Conservation (phyloP, 2,888 invertebrate species). For the Diogma glabrata region DNA sequence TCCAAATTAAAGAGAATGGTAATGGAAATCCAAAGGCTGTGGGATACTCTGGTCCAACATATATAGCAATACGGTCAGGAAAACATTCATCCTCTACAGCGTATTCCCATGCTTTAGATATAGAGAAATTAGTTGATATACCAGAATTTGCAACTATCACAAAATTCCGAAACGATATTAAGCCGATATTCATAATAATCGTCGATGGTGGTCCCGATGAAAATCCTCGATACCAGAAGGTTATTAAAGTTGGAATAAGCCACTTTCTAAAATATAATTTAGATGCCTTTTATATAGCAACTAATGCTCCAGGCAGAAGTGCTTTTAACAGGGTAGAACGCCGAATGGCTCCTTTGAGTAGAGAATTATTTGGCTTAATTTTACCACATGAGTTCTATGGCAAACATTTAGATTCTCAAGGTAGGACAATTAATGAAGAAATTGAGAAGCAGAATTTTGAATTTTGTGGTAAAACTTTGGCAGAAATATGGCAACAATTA, state of each 20-base stretch:
- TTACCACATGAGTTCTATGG: constrained; percentile 27
- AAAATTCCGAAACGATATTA: neutral
- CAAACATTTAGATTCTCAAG: constrained; percentile 23
- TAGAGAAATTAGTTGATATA: constrained; percentile 1
- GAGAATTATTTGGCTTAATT: constrained; percentile 25
- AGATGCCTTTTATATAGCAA: constrained; percentile 22
- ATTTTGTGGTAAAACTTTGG: constrained; percentile 25
- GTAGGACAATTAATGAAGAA: constrained; percentile 24
- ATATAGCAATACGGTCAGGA: constrained; percentile 23
- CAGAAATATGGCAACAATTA: constrained; percentile 24
- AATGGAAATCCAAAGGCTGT: no score
- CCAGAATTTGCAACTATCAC: constrained; percentile 2
- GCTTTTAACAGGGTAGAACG: constrained; percentile 28
- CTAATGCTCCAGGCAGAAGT: constrained; percentile 29
- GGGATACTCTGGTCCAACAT: neutral
- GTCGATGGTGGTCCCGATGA: neutral
- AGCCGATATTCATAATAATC: neutral
- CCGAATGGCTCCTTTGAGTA: constrained; percentile 28
- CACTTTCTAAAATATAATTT: constrained; percentile 22
- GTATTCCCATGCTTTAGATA: neutral
- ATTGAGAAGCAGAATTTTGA: constrained; percentile 28
- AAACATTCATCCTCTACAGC: constrained; percentile 10
- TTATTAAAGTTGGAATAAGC: constrained; percentile 19
- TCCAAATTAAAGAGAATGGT: constrained; percentile 9
- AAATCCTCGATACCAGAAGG: constrained; percentile 14